phyloP scores from a whole-genome alignment of 2,797 vertebrate genomes.

The Periparus ater region DNA sequence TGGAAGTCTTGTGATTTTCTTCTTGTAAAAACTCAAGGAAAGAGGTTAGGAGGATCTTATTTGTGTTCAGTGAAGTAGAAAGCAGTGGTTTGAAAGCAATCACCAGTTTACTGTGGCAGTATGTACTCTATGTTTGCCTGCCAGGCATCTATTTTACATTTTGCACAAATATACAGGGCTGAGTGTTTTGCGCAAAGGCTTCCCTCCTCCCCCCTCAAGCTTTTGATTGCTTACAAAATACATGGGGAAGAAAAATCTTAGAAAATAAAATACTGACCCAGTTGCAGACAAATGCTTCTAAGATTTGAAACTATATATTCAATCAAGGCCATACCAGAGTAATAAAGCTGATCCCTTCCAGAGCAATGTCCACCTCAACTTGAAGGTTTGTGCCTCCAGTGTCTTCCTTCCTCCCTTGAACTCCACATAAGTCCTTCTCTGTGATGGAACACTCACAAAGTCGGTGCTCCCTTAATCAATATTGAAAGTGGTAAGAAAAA shows the following conservation, averaged over 20 bases:
- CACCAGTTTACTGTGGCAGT: neutral
- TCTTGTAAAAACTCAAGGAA: neutral
- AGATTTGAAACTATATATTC: neutral
- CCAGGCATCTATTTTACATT: slow-evolving; percentile 15
- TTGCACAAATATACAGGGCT: neutral
- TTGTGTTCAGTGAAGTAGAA: slow-evolving; percentile 42
- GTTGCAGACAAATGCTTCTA: neutral
- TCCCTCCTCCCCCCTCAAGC: neutral
- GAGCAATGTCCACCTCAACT: neutral
- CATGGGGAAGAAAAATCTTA: neutral
- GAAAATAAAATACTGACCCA: neutral
- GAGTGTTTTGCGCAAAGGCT: neutral
- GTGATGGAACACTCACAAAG: neutral
- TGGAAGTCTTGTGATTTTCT: slow-evolving; percentile 10
- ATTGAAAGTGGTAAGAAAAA: neutral
- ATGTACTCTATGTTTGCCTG: slow-evolving; percentile 3
- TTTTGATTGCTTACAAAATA: neutral
- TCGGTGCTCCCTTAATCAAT: neutral
- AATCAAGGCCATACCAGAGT: neutral
- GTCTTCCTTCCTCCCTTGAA: neutral
- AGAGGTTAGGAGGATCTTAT: slow-evolving; percentile 5
- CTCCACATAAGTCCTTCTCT: neutral
- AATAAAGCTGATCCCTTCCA: neutral
- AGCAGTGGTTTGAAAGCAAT: slow-evolving; percentile 21
- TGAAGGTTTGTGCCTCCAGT: neutral